Evolutionary conservation across 1,140 invertebrate species (phyloP).

Genomic region (Ladona fulva): DNA sequence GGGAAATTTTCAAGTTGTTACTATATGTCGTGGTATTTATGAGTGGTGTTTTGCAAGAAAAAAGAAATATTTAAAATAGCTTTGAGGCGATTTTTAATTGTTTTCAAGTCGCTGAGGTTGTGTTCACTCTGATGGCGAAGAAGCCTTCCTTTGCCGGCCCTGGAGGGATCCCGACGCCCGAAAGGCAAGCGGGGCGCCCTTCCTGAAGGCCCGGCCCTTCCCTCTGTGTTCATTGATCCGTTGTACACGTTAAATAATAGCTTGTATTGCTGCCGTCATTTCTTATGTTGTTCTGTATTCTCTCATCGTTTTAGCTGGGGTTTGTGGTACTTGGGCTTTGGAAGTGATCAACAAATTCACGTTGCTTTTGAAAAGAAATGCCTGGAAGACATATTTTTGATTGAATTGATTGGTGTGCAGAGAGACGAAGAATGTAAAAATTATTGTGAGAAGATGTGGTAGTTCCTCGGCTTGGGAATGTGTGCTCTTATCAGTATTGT

Average conservation of each 20-base stretch:
- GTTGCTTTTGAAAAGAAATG: not conserved
- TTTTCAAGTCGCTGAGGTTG: slow-evolving; percentile 8
- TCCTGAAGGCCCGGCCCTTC: not conserved
- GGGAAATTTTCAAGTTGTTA: slow-evolving; percentile 24
- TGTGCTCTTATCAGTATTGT: not conserved
- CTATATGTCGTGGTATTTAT: slow-evolving; percentile 17
- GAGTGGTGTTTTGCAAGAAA: slow-evolving; percentile 19
- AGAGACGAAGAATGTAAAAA: not conserved
- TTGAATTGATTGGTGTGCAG: not conserved
- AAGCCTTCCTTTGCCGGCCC: too few relatives aligned
- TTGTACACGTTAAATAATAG: not conserved
- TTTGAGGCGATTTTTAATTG: slow-evolving; percentile 3
- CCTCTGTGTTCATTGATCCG: not conserved
- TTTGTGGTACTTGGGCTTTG: slow-evolving; percentile 4
- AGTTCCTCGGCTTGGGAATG: not conserved
- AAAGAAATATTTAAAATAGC: slow-evolving; percentile 14
- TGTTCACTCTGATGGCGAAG: slow-evolving; percentile 17
- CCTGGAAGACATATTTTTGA: not conserved
- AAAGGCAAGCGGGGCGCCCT: not conserved
- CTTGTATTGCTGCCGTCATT: not conserved
- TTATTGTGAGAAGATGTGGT: not conserved
- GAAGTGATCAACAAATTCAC: slow-evolving; percentile 1
- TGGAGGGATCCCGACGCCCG: too few relatives aligned
- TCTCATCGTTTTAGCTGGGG: not conserved
- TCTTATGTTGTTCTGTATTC: not conserved